Base-by-base conservation (phyloP, 2,113 vertebrate species). In the Marmota monax region DNA sequence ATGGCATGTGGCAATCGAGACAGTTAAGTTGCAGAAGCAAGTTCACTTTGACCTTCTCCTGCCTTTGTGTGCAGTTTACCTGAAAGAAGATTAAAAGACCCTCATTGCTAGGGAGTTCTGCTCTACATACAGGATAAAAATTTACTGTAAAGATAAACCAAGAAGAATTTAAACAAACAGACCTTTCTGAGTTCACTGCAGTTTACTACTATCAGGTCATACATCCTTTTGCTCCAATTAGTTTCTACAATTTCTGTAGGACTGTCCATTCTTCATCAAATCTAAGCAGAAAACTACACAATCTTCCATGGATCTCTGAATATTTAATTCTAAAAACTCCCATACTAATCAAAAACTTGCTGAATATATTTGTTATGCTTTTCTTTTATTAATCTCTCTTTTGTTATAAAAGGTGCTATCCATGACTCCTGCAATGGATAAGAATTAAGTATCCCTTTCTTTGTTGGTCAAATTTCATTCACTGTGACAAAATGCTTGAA, bases 401-500 rank as follows among this genome's bases (percentile, higher is more conserved):
- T 42, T 88, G 17, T 61, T 58, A 45, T 34, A 23, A 16, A 7
- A 11, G 10, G 25, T 37, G 6, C 32, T 18, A 34, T 27, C 53
- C 18, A 61, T 45, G 18, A 61, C 2, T 0, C 18, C 42, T 22
- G 17, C 1, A 7, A 74, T 23, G 18, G 37, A 7, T 34, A 22
- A 42, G 27, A 7, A 74, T 42, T 61, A 61, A 42, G 1, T 13
- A 22, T 72, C 4, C 6, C 18, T 72, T 72, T 37, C n/a, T 72
- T 34, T 37, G 34, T 37, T 72, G 20, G 29, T 67, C 65, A 67
- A 32, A 32, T 67, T 67, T 67, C 29, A 4, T 16, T 67, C 29
- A 32, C 65, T 67, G 29, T 67, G 29, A 67, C 65, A 67, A 32
- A 67, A 32, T 67, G 25, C 29, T 12, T 67, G 12, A 32, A 13